Conservation (phyloP, 2,888 invertebrate genomes). For the Erebia palarica region DNA sequence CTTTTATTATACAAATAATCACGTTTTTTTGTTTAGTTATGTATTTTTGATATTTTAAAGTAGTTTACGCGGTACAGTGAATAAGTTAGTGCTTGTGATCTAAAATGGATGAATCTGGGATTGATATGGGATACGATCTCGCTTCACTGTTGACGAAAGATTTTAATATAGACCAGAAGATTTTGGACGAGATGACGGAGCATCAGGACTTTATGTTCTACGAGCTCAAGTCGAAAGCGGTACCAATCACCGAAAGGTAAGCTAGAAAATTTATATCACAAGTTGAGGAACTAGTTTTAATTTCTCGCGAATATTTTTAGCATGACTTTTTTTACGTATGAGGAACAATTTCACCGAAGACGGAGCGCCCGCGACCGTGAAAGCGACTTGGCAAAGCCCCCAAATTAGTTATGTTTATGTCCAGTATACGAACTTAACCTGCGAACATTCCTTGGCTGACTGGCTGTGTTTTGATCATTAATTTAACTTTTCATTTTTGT, state of each 20-base stretch:
- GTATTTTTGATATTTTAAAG: constrained; percentile 53
- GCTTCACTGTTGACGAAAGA: constrained; percentile 81
- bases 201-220: constrained; percentile 84
- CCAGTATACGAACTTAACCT: constrained; percentile 48
- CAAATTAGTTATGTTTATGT: constrained; percentile 68
- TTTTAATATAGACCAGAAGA: constrained; percentile 77
- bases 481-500: constrained; percentile 26
- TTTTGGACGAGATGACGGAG: constrained; percentile 80
- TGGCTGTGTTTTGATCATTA: constrained; percentile 26
- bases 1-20: constrained; percentile 58
- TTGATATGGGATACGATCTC: constrained; percentile 85
- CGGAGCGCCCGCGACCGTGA: constrained; percentile 70
- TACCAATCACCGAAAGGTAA: constrained; percentile 83
- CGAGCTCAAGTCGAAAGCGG: constrained; percentile 84
- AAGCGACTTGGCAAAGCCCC: constrained; percentile 76
- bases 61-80: constrained; percentile 57
- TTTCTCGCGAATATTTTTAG: constrained; percentile 72
- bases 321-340: constrained; percentile 55
- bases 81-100: constrained; percentile 64
- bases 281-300: constrained; percentile 16
- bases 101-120: constrained; percentile 85
- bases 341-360: constrained; percentile 76
- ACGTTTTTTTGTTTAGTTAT: constrained; percentile 61
- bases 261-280: constrained; percentile 46
- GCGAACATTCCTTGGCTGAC: constrained; percentile 36